Evolutionary conservation across 2,797 vertebrate genomes (phyloP), one percentile per base, ranked within the genome.

Genomic region (Smutsia gigantea): DNA sequence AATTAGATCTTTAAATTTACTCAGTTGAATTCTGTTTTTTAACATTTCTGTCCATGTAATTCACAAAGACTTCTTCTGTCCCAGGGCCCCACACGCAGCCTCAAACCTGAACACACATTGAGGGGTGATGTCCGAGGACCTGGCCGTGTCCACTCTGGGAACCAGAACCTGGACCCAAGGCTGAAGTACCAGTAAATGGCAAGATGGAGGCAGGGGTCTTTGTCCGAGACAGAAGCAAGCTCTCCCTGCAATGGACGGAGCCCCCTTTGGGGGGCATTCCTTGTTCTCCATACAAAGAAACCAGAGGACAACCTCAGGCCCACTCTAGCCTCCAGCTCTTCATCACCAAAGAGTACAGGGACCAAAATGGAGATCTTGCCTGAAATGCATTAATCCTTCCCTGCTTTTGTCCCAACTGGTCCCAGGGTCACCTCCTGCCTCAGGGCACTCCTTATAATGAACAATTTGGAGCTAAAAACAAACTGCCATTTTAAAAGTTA

Each of bases 101-200:
- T 7, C 19, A 77, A 46, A 29, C 3, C 4, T 5, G 3, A 66
- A 8, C 19, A 51, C 0, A 6, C 15, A 57, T 0, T 0, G 29
- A 1, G 0, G 55, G 31, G 42, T 46, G 42, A 46, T 13, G 23
- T 21, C 29, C 21, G 21, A 64, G 11, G 14, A 25, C 49, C 69
- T 66, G 49, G 53, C 17, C 1, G 0, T 5, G 17, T 46, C 29
- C 42, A 0, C 25, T 25, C 39, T 27, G 21, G 39, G 34, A 9
- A 27, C 42, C 31, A 59, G 39, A 51, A 61, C 8, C 31, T 57
- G 25, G 31, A 74, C 55, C 66, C 39, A 66, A 37, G 42, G 69
- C 66, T 34, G 89, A 84, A 74, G 17, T 29, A 11, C 51, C 49
- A 46, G 7, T 19, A 39, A 69, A 68, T 39, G 63, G 42, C 57